Conservation (phyloP, 2,888 invertebrate species). For the Ochropleura plecta region DNA sequence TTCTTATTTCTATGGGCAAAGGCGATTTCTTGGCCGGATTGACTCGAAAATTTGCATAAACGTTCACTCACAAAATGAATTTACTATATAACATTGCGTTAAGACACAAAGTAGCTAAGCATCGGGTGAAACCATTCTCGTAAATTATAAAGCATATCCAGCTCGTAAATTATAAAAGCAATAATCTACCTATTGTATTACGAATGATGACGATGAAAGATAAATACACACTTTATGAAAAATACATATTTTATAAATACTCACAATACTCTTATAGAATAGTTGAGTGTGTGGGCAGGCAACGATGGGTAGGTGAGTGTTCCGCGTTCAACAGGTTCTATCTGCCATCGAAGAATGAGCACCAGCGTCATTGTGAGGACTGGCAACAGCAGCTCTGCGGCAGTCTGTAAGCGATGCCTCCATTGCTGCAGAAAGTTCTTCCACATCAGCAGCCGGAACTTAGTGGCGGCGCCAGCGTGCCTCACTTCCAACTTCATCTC, state of each 20-base stretch:
- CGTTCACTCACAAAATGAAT: too few relatives aligned
- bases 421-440: conserved; percentile 95
- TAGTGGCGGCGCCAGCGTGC: conserved; percentile 84
- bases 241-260: conserved; percentile 57
- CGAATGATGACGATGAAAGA: not conserved
- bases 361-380: conserved; percentile 92
- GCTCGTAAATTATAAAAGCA: too few relatives aligned
- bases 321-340: conserved; percentile 87
- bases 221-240: not conserved
- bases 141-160: too few relatives aligned
- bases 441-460: conserved; percentile 94
- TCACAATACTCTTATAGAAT: conserved; percentile 76
- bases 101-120: too few relatives aligned
- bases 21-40: too few relatives aligned
- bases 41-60: too few relatives aligned
- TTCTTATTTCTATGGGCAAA: too few relatives aligned
- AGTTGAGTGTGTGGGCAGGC: conserved; percentile 75
- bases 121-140: too few relatives aligned
- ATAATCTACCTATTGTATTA: not conserved
- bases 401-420: conserved; percentile 92
- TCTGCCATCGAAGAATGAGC: conserved; percentile 92
- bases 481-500: conserved; percentile 52
- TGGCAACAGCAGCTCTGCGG: conserved; percentile 92
- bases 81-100: too few relatives aligned
- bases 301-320: conserved; percentile 74